A percentile compares a stretch with the other conserved stretches of the same genome.
These are phyloP conservation scores for Hemicrepidius hirtus DNA, from an alignment of 2,888 invertebrate species.

Conservation along the genomic window DNA sequence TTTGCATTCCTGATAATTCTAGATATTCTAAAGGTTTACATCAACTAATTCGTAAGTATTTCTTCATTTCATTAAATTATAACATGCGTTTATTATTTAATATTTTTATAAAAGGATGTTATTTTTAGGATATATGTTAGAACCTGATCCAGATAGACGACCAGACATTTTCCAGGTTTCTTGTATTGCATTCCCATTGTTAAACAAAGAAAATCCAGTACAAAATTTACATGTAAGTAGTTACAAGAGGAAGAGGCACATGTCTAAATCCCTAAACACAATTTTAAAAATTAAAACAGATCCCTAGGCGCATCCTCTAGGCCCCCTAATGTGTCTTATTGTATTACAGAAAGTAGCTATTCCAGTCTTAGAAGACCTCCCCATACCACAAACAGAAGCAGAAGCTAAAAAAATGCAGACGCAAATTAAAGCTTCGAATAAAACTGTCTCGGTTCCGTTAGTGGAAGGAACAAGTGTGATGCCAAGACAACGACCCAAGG, in stretches of 20 bases:
- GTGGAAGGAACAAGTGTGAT: conserved; percentile 87
- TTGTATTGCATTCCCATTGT: conserved; percentile 81
- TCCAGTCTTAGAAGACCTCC: conserved; percentile 79
- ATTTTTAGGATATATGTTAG: conserved; percentile 84
- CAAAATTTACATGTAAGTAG: conserved; percentile 86
- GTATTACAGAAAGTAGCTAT: conserved; percentile 77
- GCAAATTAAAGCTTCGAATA: conserved; percentile 64
- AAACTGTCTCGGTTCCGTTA: conserved; percentile 70
- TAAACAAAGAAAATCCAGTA: conserved; percentile 84
- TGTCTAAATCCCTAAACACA: too few relatives aligned
- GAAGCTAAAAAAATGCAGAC: conserved; percentile 78
- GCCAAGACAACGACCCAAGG: conserved; percentile 88
- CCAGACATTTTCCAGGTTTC: conserved; percentile 93
- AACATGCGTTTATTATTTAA: too few relatives aligned
- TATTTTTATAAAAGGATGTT: too few relatives aligned
- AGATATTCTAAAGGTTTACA: conserved; percentile 83
- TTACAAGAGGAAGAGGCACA: too few relatives aligned
- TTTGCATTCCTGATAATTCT: conserved; percentile 88
- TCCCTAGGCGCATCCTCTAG: too few relatives aligned
- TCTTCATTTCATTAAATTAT: conserved; percentile 5
- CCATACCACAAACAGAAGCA: conserved; percentile 81
- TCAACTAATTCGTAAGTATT: conserved; percentile 81
- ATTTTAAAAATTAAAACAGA: too few relatives aligned
- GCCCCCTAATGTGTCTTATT: too few relatives aligned
- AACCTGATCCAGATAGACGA: conserved; percentile 86